These are phyloP conservation scores for Molossus molossus DNA, from an alignment of 2,797 vertebrate species.

Conservation along the genomic window DNA sequence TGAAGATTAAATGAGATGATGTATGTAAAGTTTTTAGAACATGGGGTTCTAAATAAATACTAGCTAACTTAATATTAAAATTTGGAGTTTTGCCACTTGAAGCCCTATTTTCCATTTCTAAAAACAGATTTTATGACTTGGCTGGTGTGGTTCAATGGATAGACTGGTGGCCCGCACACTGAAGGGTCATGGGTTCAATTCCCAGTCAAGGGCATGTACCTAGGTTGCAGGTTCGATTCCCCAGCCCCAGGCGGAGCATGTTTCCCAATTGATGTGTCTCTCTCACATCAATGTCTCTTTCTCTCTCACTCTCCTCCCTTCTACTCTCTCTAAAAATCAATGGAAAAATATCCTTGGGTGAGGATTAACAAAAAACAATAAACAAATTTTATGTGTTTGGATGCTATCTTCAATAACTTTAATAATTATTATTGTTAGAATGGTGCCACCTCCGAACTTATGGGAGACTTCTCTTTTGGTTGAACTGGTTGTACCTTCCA, in stretches of 20 bases:
- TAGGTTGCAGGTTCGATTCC: too few species aligned
- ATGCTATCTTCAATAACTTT: not conserved
- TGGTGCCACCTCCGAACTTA: not conserved
- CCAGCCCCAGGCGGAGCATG: too few species aligned
- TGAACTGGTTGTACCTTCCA: not conserved
- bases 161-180: too few species aligned
- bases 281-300: too few species aligned
- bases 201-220: too few species aligned
- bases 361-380: not conserved
- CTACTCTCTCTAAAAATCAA: too few species aligned
- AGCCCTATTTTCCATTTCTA: constrained; percentile 53
- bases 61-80: constrained; percentile 17
- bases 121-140: constrained; percentile 23
- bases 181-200: too few species aligned
- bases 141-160: too few species aligned
- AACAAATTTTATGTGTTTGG: constrained; percentile 61
- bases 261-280: too few species aligned
- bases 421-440: constrained; percentile 57
- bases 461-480: not conserved
- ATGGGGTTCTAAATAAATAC: constrained; percentile 23
- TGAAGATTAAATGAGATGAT: constrained; percentile 31
- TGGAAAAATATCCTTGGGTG: too few species aligned
- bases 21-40: not conserved
- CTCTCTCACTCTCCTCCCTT: too few species aligned
- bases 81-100: constrained; percentile 17